Percentiles rank a stretch among this genome's conserved stretches.
phyloP scores from a whole-genome alignment of 1,140 invertebrate species.

The Pseudomyrmex pallidus region DNA sequence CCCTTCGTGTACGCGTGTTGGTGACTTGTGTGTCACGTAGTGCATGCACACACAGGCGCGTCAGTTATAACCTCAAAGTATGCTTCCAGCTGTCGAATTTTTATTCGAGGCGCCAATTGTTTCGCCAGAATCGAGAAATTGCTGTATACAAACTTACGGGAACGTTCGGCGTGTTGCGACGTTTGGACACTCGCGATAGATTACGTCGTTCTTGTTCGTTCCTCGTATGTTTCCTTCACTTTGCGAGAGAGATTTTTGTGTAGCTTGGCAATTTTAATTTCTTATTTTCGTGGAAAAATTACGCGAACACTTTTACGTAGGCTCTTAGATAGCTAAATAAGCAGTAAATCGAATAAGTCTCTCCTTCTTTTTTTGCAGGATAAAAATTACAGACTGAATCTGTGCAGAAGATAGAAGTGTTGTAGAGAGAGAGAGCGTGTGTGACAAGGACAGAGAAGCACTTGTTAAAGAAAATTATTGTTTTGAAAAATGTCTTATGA shows the following conservation, averaged over 20 bases:
- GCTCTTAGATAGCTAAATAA: background rate
- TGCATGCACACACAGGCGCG: conserved; percentile 74
- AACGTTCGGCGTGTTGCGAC: background rate
- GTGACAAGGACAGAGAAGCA: conserved; percentile 3
- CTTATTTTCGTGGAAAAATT: background rate
- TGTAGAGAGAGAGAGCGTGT: conserved; percentile 2
- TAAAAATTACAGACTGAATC: conserved; percentile 9
- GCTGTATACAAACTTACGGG: background rate
- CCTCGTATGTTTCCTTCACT: background rate
- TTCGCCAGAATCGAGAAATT: background rate
- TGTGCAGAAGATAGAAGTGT: conserved; percentile 29
- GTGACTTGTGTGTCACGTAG: conserved; percentile 72
- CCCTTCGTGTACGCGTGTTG: conserved; percentile 60
- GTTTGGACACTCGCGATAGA: background rate
- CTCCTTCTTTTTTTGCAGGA: conserved; percentile 62
- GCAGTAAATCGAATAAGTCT: conserved; percentile 25
- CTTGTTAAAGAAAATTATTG: background rate
- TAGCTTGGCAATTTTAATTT: background rate
- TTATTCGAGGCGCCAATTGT: conserved; percentile 6
- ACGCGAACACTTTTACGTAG: background rate
- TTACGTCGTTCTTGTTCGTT: background rate
- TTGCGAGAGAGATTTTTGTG: background rate
- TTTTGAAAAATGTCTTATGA: background rate
- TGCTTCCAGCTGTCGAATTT: conserved; percentile 78
- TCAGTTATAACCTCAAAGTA: conserved; percentile 80